Evolutionary conservation across 2,797 vertebrate species (phyloP), one percentile per base, ranked within the genome.

Genomic region (Kryptopterus vitreolus): DNA sequence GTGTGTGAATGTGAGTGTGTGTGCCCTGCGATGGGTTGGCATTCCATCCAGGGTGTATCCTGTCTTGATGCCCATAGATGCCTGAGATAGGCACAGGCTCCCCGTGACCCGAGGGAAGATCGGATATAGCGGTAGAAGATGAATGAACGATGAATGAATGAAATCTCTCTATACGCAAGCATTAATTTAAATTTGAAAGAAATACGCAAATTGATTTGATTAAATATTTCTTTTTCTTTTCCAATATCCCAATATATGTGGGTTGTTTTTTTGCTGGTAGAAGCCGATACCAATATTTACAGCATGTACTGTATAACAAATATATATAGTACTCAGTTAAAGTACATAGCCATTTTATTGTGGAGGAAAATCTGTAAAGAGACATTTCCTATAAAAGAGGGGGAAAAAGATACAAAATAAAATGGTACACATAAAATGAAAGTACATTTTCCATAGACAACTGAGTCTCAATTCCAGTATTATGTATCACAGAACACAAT

Each of bases 291-390:
- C 38, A 43, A 9, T 7, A 43, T 43, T 7, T 43, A 43, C 38
- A 43, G 38, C 38, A 6, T 4, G 8, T 10, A 43, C 6, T 6
- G 0, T 43, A 43, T 10, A n/a, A 33, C 22, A 7, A 38, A 50
- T 16, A 62, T 18, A 62, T 53, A 66, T 58, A 29, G 20, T 48
- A 63, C 22, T 63, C 29, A 72, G 38, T 73, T n/a, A 29, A 68
- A 62, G 12, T 63, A 79, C 52, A 58, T 57, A 73, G 20, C 3
- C 12, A 52, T 59, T 78, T 82, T 78, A 82, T 74, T 82, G 59
- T 10, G 5, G 26, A 50, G 26, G 29, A 76, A 26, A 57, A 26
- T 38, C 1, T 74, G 31, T 33, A 53, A 26, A 55, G 2, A 75
- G 20, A 65, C 18, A 74, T 29, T 80, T 66, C 4, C 31, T 38